Evolutionary conservation across 2,888 invertebrate species (phyloP), one percentile per base, ranked within the genome.

Genomic region (Bedellia somnulentella): DNA sequence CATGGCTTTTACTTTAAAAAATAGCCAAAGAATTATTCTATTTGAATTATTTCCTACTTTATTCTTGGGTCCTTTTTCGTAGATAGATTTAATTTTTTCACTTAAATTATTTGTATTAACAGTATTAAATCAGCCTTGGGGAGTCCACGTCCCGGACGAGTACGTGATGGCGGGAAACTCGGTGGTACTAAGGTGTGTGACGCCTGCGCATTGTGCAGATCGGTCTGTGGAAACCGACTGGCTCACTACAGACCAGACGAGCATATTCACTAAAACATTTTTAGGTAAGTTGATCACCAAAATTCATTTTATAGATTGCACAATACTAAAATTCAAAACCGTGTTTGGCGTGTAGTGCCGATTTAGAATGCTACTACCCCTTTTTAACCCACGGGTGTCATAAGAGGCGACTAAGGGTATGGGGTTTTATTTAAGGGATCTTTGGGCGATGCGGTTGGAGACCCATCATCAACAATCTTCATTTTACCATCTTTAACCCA

Each of bases 101-200:
- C n/a, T n/a, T n/a, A n/a, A n/a, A n/a, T n/a, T n/a, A n/a, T n/a
- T n/a, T n/a, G n/a, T n/a, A n/a, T n/a, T n/a, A n/a, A n/a, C 81
- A 93, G 93, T 88, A 49, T 80, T 92, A 38, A 87, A 85, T 56
- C 86, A 87, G 51, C 87, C 88, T 45, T 94, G 92, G 80, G 89
- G 90, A 44, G 88, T 94, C 28, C 87, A 88, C 67, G 91, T 94
- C 40, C 88, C 89, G 42, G 93, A 94, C 61, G 92, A 91, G 56
- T 93, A 91, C 73, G 93, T 93, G 50, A 89, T 92, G 68, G 81
- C 87, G 33, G 93, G 93, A 32, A 93, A 93, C 66, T 90, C 93
- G 8, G 94, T 91, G 3, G 86, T 94, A 37, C 80, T 95, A 40
- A 86, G 89, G 52, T 96, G 96, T 64, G 85, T 89, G 60, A 89